Conservation (phyloP, 2,888 invertebrate species). For the Ganaspis brasiliensis region DNA sequence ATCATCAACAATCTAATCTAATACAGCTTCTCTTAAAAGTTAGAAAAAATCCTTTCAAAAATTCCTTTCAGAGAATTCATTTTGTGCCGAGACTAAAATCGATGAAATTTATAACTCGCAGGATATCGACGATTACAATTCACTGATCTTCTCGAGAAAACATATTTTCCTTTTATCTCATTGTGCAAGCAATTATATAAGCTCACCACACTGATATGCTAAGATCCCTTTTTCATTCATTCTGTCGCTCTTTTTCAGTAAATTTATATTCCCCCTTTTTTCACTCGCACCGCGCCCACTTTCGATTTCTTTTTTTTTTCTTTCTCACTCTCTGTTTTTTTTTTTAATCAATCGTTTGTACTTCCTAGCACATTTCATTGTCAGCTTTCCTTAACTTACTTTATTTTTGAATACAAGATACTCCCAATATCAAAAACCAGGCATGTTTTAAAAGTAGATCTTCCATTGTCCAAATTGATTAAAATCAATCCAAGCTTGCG, state of each 20-base stretch:
- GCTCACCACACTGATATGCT: conserved; percentile 80
- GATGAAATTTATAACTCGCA: neutral
- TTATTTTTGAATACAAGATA: conserved; percentile 7
- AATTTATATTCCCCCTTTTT: conserved; percentile 58
- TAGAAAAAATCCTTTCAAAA: conserved; percentile 3
- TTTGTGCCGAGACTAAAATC: neutral
- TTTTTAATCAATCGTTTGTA: conserved; percentile 27
- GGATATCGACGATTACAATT: conserved; percentile 2
- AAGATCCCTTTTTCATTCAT: conserved; percentile 70
- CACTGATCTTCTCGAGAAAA: neutral
- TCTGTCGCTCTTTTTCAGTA: conserved; percentile 67
- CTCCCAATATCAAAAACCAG: conserved; percentile 20
- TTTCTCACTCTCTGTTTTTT: conserved; percentile 36
- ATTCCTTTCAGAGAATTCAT: neutral
- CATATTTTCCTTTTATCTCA: conserved; percentile 55
- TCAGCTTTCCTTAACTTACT: conserved; percentile 11
- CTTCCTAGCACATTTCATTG: conserved; percentile 35
- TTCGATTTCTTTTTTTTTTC: conserved; percentile 35
- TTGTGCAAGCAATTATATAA: conserved; percentile 72
- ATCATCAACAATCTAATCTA: conserved; percentile 25
- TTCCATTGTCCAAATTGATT: neutral
- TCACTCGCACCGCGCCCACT: conserved; percentile 47
- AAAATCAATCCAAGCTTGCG: too few species aligned
- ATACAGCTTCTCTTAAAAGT: neutral
- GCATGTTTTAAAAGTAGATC: neutral